phyloP scores from a whole-genome alignment of 30 jellyfish, hydroid and myxozoan genomes.

The Hydractinia symbiolongicarpus region DNA sequence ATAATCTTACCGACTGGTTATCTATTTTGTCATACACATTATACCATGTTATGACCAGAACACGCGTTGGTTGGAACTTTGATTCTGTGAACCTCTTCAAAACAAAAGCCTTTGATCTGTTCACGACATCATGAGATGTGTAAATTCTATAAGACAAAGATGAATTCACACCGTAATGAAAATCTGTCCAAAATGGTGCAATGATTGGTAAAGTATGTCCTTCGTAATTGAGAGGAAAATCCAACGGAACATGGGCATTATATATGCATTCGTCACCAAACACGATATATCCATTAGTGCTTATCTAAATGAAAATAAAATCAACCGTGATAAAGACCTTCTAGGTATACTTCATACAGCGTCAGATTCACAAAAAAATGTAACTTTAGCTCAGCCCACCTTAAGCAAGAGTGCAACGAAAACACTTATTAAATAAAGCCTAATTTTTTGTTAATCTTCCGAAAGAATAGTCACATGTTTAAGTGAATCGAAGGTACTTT shows the following conservation, averaged over 20 bases:
- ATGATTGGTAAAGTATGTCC: neutral
- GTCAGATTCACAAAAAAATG: no score
- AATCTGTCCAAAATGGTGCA: conserved; percentile 4
- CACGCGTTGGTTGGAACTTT: neutral
- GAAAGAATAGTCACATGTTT: no score
- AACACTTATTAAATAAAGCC: no score
- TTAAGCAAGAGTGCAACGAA: no score
- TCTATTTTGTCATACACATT: neutral
- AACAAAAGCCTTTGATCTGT: neutral
- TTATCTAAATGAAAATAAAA: neutral
- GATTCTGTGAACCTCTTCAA: neutral
- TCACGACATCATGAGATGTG: neutral
- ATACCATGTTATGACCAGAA: conserved; percentile 1
- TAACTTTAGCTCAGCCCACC: no score
- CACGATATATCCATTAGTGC: neutral
- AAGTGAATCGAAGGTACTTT: no score
- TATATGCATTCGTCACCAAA: neutral
- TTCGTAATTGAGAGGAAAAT: neutral
- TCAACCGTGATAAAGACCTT: no score
- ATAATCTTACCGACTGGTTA: no score
- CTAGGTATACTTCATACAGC: no score
- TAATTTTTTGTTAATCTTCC: no score
- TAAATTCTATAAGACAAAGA: neutral
- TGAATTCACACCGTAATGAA: conserved; percentile 5
- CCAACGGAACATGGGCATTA: neutral